A percentile compares a stretch with the other conserved stretches of the same genome.
These are phyloP conservation scores for Silurus lanzhouensis DNA, from an alignment of 2,797 vertebrate genomes.

Conservation along the genomic window DNA sequence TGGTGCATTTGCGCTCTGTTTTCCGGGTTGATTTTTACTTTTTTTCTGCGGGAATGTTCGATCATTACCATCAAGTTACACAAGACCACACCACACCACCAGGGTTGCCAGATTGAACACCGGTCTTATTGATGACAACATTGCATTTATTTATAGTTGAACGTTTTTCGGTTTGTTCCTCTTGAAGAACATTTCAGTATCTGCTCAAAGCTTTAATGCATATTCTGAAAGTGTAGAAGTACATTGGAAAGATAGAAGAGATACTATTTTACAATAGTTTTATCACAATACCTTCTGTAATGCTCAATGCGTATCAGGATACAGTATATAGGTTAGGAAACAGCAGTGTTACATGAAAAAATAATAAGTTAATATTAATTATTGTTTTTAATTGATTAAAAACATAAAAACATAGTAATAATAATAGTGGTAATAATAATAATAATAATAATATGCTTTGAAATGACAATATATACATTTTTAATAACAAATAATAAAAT, in stretches of 20 bases:
- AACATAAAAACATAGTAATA: no score
- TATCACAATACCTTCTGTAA: background rate
- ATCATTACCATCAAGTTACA: background rate
- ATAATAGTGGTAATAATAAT: no score
- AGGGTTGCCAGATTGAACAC: constrained; percentile 20
- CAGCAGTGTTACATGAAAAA: background rate
- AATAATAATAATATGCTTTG: no score
- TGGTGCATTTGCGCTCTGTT: background rate
- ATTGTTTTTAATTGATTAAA: no score
- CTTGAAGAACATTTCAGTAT: no score
- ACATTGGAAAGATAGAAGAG: background rate
- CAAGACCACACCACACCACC: background rate
- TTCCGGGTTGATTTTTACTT: background rate
- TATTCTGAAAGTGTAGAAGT: background rate
- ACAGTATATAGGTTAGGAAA: background rate
- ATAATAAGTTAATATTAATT: background rate
- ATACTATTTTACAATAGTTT: no score
- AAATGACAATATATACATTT: no score
- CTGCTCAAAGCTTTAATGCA: background rate
- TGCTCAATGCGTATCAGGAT: background rate
- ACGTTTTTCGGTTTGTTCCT: background rate
- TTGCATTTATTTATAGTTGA: background rate
- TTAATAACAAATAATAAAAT: no score
- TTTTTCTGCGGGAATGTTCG: background rate
- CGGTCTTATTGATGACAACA: background rate